A percentile compares a stretch with the other conserved stretches of the same genome.
Evolutionary conservation across 2,797 vertebrate species (phyloP).

Genomic region (Phoebastria nigripes): DNA sequence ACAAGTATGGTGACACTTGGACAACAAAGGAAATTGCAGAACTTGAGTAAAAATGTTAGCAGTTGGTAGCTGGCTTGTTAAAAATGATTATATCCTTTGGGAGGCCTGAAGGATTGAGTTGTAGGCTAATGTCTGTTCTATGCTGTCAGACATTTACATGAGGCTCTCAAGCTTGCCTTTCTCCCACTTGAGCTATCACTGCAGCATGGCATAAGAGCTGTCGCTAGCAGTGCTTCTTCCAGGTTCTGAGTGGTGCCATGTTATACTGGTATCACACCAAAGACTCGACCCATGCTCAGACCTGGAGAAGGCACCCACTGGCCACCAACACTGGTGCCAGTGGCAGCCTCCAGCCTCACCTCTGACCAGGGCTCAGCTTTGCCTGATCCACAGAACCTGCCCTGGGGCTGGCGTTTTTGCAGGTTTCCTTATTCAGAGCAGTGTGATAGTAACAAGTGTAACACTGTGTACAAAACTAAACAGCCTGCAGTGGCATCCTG

Average conservation of each 20-base stretch:
- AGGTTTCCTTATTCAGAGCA: neutral
- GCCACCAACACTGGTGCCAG: neutral
- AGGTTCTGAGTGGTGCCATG: neutral
- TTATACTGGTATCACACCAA: too few relatives aligned
- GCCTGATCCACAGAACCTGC: neutral
- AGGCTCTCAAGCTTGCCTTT: neutral
- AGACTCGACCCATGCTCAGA: neutral
- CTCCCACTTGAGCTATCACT: neutral
- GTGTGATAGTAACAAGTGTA: neutral
- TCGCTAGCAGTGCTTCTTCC: neutral
- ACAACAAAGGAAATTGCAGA: neutral
- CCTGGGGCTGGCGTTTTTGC: accelerated
- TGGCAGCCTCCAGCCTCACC: neutral
- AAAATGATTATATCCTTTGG: neutral
- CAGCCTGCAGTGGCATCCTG: neutral
- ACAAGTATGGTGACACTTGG: too few relatives aligned
- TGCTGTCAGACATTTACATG: neutral
- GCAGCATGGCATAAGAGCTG: too few relatives aligned
- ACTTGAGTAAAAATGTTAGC: neutral
- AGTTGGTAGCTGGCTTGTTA: neutral
- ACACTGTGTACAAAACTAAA: neutral
- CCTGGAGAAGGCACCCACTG: neutral
- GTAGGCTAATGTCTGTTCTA: neutral
- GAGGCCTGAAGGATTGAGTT: neutral
- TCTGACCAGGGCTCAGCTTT: neutral